These are phyloP conservation scores for Furcula furcula DNA, from an alignment of 2,888 invertebrate genomes.

Conservation along the genomic window DNA sequence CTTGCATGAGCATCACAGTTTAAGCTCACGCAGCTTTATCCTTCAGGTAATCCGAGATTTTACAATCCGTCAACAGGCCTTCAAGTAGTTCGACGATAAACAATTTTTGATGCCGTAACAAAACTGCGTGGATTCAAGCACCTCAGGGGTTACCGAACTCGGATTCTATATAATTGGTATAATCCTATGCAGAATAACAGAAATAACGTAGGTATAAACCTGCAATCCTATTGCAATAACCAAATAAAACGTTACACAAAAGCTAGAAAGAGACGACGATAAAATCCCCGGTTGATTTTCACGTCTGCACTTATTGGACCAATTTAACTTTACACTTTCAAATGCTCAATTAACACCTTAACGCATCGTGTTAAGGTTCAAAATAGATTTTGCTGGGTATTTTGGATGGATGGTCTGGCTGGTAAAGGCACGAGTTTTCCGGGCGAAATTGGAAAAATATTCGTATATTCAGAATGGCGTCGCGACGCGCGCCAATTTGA, in stretches of 20 bases:
- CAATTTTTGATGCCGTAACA: no score
- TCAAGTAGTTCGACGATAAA: no score
- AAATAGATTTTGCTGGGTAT: neutral
- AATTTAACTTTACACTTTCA: slow-evolving; percentile 10
- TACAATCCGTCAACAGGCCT: no score
- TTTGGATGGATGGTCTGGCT: slow-evolving; percentile 23
- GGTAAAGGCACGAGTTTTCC: slow-evolving; percentile 63
- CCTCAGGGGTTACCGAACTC: no score
- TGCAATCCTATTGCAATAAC: slow-evolving; percentile 12
- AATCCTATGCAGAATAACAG: no score
- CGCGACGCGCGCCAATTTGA: slow-evolving; percentile 71
- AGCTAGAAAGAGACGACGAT: slow-evolving; percentile 48
- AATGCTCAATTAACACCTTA: slow-evolving; percentile 13
- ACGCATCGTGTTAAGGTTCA: slow-evolving; percentile 11
- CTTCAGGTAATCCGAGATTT: no score
- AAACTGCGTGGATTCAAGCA: no score
- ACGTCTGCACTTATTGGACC: slow-evolving; percentile 37
- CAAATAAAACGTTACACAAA: slow-evolving; percentile 43
- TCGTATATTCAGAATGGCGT: slow-evolving; percentile 70
- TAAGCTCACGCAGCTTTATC: no score
- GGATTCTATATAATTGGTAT: no score
- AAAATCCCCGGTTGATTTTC: slow-evolving; percentile 49
- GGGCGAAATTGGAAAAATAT: slow-evolving; percentile 78
- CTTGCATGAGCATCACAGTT: no score
- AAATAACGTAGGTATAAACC: slow-evolving; percentile 13